Conservation (phyloP, 2,113 vertebrate genomes). For the Eulacestoma nigropectus region DNA sequence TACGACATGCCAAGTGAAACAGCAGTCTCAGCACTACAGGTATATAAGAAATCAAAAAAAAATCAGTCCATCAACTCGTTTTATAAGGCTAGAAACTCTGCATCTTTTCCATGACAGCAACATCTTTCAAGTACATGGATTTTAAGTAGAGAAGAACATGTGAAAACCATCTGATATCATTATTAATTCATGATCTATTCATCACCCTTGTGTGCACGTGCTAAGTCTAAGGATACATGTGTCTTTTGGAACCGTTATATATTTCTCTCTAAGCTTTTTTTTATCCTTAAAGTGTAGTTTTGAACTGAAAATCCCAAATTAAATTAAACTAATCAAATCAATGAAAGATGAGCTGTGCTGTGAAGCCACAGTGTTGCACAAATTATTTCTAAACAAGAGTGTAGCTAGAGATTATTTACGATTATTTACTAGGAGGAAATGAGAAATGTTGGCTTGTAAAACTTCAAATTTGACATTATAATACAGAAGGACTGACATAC, state of each 20-base stretch:
- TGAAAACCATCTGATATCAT: conserved; percentile 27
- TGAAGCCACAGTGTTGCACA: neutral
- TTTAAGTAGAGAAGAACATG: neutral
- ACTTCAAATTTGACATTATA: neutral
- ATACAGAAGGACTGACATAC: neutral
- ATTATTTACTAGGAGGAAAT: neutral
- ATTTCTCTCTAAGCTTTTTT: neutral
- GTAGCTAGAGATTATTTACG: neutral
- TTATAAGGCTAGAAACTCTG: neutral
- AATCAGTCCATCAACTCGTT: neutral
- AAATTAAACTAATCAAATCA: neutral
- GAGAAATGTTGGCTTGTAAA: neutral
- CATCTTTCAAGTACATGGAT: conserved; percentile 26
- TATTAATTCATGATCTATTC: conserved; percentile 32
- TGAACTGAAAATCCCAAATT: neutral
- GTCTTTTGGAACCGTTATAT: neutral
- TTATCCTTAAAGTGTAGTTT: neutral
- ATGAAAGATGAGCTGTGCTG: neutral
- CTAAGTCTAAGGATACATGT: neutral
- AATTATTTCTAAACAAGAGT: neutral
- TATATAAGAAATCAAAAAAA: conserved; percentile 2
- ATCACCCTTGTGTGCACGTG: neutral
- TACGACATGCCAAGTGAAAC: neutral
- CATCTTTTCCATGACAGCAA: conserved; percentile 17
- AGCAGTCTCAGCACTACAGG: conserved; percentile 38